phyloP scores from a whole-genome alignment of 2,888 invertebrate genomes.

The Heliconius cydno region DNA sequence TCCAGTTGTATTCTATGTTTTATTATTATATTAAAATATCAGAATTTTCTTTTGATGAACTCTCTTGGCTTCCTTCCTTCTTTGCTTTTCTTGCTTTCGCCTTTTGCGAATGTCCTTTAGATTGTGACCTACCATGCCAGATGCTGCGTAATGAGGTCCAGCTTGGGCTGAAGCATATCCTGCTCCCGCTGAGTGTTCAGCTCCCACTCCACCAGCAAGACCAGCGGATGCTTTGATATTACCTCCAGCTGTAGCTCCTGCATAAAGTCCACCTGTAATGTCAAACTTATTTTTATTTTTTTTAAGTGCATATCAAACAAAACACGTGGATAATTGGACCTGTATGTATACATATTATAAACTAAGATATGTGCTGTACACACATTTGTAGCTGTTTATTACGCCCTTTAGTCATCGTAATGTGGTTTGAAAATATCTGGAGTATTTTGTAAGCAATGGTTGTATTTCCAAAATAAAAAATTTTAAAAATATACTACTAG shows the following conservation, averaged over 20 bases:
- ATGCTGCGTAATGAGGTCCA: conserved; percentile 63
- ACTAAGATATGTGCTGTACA: background rate
- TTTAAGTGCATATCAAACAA: background rate
- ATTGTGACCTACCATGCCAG: conserved; percentile 70
- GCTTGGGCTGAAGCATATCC: conserved; percentile 73
- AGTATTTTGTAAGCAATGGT: no score
- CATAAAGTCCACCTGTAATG: conserved; percentile 78
- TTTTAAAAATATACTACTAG: no score
- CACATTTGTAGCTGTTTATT: no score
- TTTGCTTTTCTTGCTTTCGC: conserved; percentile 63
- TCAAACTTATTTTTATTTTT: no score
- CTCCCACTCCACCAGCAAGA: conserved; percentile 75
- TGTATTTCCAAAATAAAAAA: no score
- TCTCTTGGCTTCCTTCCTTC: conserved; percentile 50
- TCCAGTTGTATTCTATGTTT: background rate
- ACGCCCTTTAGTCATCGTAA: no score
- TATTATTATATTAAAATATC: background rate
- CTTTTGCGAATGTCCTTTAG: conserved; percentile 54
- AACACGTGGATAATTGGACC: background rate
- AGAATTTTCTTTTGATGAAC: conserved; percentile 33
- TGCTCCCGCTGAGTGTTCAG: conserved; percentile 65
- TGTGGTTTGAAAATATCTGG: no score
- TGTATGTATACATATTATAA: background rate
- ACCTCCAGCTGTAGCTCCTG: conserved; percentile 84
- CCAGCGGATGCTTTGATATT: conserved; percentile 79